Percentiles rank a stretch among this genome's conserved stretches.
Conservation (phyloP, 2,888 invertebrate species). For the Hipparchia semele region DNA sequence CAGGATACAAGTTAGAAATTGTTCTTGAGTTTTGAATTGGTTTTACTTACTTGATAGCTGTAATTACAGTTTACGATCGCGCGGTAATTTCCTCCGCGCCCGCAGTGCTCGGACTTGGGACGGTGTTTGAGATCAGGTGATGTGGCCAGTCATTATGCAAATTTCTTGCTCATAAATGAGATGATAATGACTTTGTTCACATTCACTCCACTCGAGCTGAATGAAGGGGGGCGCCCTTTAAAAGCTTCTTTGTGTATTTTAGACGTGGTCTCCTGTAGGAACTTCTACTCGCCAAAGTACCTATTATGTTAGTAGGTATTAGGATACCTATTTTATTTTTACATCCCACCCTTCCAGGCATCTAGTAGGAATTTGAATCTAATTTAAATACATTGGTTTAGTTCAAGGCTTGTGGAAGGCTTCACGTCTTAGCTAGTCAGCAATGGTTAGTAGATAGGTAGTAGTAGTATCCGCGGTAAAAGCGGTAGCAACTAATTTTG, state of each 20-base stretch:
- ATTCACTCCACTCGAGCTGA: slow-evolving; percentile 22
- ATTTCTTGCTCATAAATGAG: slow-evolving; percentile 37
- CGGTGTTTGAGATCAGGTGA: slow-evolving; percentile 31
- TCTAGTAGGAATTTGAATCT: too few relatives aligned
- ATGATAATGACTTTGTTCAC: slow-evolving; percentile 33
- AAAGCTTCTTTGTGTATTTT: not conserved
- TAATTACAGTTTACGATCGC: slow-evolving; percentile 60
- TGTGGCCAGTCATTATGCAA: slow-evolving; percentile 39
- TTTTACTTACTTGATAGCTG: slow-evolving; percentile 49
- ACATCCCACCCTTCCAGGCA: too few relatives aligned
- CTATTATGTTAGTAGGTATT: too few relatives aligned
- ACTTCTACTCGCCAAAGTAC: too few relatives aligned
- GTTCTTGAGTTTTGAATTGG: slow-evolving; percentile 45
- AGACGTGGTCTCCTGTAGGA: too few relatives aligned
- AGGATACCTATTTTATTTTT: too few relatives aligned
- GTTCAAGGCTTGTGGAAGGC: too few relatives aligned
- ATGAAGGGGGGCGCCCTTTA: slow-evolving; percentile 5
- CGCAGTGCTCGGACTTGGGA: slow-evolving; percentile 30
- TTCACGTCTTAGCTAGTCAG: too few relatives aligned
- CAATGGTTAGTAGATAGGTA: too few relatives aligned
- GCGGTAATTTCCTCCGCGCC: slow-evolving; percentile 59
- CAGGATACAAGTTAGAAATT: slow-evolving; percentile 54
- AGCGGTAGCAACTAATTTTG: too few relatives aligned
- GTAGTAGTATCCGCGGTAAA: too few relatives aligned
- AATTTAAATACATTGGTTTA: too few relatives aligned